Conservation (phyloP, 1,140 invertebrate species). For the Maniola jurtina region DNA sequence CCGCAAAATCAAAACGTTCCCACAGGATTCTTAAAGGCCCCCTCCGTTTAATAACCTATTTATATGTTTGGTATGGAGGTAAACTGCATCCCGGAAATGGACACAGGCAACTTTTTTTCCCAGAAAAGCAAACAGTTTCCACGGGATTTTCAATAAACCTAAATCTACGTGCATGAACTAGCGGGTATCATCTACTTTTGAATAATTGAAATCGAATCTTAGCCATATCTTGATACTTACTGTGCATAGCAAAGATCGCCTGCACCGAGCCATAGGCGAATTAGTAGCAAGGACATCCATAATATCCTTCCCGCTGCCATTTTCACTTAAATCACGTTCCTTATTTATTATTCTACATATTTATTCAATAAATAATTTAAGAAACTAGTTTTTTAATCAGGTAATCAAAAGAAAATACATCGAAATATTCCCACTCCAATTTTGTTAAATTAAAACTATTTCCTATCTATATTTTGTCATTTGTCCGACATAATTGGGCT, state of each 20-base stretch:
- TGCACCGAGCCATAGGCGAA: conserved; percentile 65
- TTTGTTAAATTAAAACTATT: conserved; percentile 21
- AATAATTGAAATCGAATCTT: conserved; percentile 11
- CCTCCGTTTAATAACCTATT: no score
- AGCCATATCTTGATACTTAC: conserved; percentile 50
- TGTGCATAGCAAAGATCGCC: conserved; percentile 75
- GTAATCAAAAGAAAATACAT: conserved; percentile 20
- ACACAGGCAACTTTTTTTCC: no score
- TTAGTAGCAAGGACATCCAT: conserved; percentile 59
- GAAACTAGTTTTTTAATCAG: conserved; percentile 15
- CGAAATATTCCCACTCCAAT: conserved; percentile 18
- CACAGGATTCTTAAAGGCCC: no score
- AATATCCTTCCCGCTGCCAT: conserved; percentile 63
- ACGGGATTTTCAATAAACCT: no score
- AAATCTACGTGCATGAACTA: no score
- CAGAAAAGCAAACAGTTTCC: no score
- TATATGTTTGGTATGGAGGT: no score
- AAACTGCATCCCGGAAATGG: no score
- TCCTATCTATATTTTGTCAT: conserved; percentile 24
- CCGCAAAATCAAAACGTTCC: no score
- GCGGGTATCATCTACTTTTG: no score
- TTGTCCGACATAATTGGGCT: conserved; percentile 22
- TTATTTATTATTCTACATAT: conserved; percentile 12
- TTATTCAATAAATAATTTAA: conserved; percentile 19
- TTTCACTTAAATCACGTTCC: conserved; percentile 28